Evolutionary conservation across 2,113 vertebrate species (phyloP).

Genomic region (Phylloscopus trochilus): DNA sequence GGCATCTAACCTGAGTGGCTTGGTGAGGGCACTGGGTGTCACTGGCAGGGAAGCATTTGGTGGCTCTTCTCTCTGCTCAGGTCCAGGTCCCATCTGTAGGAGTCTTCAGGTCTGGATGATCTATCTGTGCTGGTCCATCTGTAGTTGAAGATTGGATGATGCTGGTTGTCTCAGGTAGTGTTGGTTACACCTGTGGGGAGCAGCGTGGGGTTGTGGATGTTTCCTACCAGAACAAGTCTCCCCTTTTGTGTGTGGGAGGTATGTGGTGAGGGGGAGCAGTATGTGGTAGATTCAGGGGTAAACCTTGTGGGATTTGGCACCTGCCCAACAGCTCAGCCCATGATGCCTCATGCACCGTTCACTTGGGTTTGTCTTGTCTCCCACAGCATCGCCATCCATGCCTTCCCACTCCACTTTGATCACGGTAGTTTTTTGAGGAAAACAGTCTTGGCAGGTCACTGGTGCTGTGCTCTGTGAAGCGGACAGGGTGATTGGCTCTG

Average conservation of each 20-base stretch:
- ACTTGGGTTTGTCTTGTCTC: background rate
- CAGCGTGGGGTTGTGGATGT: background rate
- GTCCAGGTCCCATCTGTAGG: accelerated
- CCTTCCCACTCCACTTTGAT: accelerated
- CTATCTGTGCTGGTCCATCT: background rate
- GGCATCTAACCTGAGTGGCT: background rate
- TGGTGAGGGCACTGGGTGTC: background rate
- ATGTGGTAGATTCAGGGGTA: background rate
- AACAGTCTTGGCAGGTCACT: background rate
- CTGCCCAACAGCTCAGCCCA: background rate
- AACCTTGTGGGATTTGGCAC: too few species aligned
- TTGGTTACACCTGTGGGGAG: background rate
- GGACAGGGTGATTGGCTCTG: background rate
- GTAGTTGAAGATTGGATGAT: background rate
- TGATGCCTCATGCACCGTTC: accelerated
- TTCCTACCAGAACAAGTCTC: background rate
- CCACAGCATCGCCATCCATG: accelerated
- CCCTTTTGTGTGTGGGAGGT: background rate
- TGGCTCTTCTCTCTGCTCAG: background rate
- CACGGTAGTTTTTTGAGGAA: background rate
- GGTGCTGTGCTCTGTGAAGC: background rate
- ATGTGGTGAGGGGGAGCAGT: background rate
- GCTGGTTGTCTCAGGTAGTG: background rate
- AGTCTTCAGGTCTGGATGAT: background rate
- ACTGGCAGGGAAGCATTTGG: background rate